Base-by-base conservation (phyloP, 2,113 vertebrate species). In the Myxocyprinus asiaticus region DNA sequence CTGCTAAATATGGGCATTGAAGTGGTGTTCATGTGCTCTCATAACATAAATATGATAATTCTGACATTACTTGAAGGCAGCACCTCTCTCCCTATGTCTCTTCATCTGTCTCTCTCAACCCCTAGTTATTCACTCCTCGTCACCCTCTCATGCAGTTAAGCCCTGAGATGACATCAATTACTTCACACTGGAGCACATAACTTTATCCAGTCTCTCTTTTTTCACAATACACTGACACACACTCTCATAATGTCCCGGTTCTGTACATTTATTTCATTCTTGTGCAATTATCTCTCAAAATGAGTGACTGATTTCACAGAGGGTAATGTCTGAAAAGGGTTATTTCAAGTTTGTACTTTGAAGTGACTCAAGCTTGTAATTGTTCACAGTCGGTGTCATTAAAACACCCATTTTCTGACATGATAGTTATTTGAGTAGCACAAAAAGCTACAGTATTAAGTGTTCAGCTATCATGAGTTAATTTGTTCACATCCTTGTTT, bases 111-210 rank as follows among this genome's bases (percentile, higher is more conserved):
- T 71, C 61, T 83, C 84, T 33, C 22, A 33, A 33, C 22, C 22
- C 22, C 22, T 33, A 11, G 8, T 42, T 7, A 75, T 87, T 83
- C 47, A 47, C 73, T 67, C 76, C 75, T 82, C 4, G 63, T 74
- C 76, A 77, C 67, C 55, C 78, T 15, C 61, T 51, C 83, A 79
- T 76, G 10, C 70, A 80, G 70, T 63, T 12, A 59, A 12, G 70
- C 78, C 4, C 71, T 80, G 55, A 50, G 22, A 43, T 72, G 70
- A 80, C 70, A 80, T 71, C 79, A 80, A 75, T 80, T 80, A 80
- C 70, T 74, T 58, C 45, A 80, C 51, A 47, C 53, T 33, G 70
- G 47, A 42, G 71, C 55, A 59, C 8, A 33, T 33, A 33, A 33
- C 50, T 48, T 22, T 59, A 12, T 48, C 22, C 22, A 33, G 1